Percentiles rank a stretch among this genome's conserved stretches.
These are phyloP conservation scores for Crossaster papposus DNA, from an alignment of 53 echinoderm and acorn worm genomes.

Conservation along the genomic window DNA sequence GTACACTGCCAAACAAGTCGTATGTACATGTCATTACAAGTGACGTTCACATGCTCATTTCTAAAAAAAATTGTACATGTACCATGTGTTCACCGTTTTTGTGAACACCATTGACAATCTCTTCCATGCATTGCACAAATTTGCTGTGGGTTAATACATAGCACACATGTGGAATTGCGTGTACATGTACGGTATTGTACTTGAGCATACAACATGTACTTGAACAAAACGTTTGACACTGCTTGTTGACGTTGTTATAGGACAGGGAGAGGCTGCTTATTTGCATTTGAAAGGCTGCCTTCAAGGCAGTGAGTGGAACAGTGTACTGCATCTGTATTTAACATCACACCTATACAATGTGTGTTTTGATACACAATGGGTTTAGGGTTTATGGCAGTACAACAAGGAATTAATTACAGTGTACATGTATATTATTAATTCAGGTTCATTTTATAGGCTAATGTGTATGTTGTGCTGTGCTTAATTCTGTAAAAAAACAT, in stretches of 20 bases:
- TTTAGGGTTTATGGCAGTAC: background rate
- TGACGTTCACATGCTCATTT: too few relatives aligned
- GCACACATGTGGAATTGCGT: background rate
- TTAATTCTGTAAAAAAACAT: background rate
- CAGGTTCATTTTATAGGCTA: too few relatives aligned
- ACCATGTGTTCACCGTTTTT: background rate
- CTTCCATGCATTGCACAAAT: background rate
- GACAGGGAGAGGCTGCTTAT: constrained; percentile 43
- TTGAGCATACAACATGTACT: too few relatives aligned
- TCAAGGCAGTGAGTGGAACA: constrained; percentile 25
- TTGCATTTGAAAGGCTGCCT: constrained; percentile 57
- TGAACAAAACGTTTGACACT: constrained; percentile 1
- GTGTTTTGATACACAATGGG: background rate
- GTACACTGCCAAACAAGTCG: too few relatives aligned
- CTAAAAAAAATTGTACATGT: too few relatives aligned
- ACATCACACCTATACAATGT: background rate
- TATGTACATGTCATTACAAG: too few relatives aligned
- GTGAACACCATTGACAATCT: too few relatives aligned
- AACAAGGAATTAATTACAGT: too few relatives aligned
- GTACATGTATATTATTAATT: too few relatives aligned
- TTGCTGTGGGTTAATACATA: background rate
- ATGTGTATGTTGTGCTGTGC: background rate
- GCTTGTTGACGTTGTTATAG: too few relatives aligned
- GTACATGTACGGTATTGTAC: too few relatives aligned
- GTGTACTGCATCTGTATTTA: background rate